Base-by-base conservation (phyloP, 2,888 invertebrate genomes). In the Lutraria lutraria region DNA sequence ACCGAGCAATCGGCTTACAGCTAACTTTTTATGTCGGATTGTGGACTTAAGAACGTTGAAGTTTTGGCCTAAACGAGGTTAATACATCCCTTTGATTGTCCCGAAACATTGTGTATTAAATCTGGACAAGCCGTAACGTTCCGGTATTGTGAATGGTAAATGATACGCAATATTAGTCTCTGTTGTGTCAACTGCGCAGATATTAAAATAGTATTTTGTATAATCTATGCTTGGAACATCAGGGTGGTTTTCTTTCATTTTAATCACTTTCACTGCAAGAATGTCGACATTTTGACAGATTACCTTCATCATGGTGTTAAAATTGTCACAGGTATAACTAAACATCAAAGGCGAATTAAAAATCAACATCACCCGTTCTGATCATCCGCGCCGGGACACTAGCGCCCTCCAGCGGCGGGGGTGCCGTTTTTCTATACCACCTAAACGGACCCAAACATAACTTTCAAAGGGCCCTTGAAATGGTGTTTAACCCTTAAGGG, bases 221-320 rank as follows among this genome's bases (percentile, higher is more conserved):
- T 85, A 80, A 85, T 79, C 80, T 56, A 79, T n/a, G 52, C 31
- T 79, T 80, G 56, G 43, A 60, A 60, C 34, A 76, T 76, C 76
- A 76, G 76, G 76, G 80, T 79, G 85, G 63, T 88, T 80, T 60
- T 19, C 80, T 88, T 88, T 88, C 87, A 83, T 85, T 89, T 88
- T 87, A 90, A 90, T 90, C 90, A 80, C 87, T n/a, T 81, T 83
- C 87, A 43, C 89, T 86, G 83, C 88, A 79, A 84, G 89, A 53
- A 63, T 80, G 52, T 84, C 88, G 91, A 84, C 89, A 88, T 86
- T 89, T 91, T 91, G 91, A 91, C 91, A 89, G 91, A 91, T 91
- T 89, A 89, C 86, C 84, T 84, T 79, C 63, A 72, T 63, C 31
- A 82, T 43, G 43, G 89, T 85, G 91, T 86, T 88, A 86, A 89